Base-by-base conservation (phyloP, 1,140 invertebrate genomes). In the Meloidogyne chitwoodi region DNA sequence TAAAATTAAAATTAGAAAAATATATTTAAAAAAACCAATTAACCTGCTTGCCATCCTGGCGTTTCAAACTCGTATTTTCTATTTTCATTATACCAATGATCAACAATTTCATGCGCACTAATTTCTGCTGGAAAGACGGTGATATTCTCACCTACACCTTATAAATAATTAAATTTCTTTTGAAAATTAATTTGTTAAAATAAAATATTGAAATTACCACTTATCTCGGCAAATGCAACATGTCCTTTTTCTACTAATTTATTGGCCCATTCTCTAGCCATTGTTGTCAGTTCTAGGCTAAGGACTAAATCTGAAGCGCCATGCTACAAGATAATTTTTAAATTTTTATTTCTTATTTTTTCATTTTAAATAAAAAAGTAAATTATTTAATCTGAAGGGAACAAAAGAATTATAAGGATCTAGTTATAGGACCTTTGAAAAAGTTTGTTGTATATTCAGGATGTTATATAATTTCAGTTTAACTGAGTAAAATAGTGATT, bases 41-140 rank as follows among this genome's bases (percentile, higher is more conserved):
- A 63, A 72, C 70, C 70, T 72, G 61, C 72, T 75, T 86, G 84
- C 84, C 84, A 86, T 19, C 84, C 84, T 16, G 85, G 85, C 14
- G 84, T 83, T 69, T 85, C 84, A 68, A 83, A 85, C 65, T 85
- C 84, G 79, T 85, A 86, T 64, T 85, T 87, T 62, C 77, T 77
- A 64, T 85, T 77, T 70, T 86, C 84, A 41, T 77, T 73, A 74
- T 86, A 86, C 84, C 84, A 87, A 74, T 86, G 79, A 44, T 84
- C 85, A 44, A 81, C 79, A 22, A 86, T 82, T 62, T 87, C 85
- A 22, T 65, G 66, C 2, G 85, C 79, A 67, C 68, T 67, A 29
- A 85, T 80, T 48, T 78, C 74, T 24, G 48, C 63, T 31, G 85
- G 84, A 69, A 86, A 87, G 29, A 87, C 81, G 61, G 84, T 86